Evolutionary conservation across 2,888 invertebrate species (phyloP), one percentile per base, ranked within the genome.

Genomic region (Nasonia oneida): DNA sequence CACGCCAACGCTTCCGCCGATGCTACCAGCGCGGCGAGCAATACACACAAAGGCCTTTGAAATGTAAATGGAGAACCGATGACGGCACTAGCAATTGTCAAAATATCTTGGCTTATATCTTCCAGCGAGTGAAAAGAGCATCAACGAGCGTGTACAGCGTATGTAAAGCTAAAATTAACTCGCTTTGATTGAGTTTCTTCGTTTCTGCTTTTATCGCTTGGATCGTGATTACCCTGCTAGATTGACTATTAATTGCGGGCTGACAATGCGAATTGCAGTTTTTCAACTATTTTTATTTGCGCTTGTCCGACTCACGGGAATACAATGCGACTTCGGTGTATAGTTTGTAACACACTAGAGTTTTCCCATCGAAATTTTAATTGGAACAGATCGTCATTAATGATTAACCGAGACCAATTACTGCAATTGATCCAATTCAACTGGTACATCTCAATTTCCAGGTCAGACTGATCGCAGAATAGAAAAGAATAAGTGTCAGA

Each of bases 21-120:
- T 47, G 47, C 47, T 61, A n/a, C 57, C 57, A 61, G 18, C 6
- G 1, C 64, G 15, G 42, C n/a, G 64, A 57, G 53, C 47, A 61
- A 8, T 61, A n/a, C 57, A 67, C 33, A 84, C 84, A 81, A 80
- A 81, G 80, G 18, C 84, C 70, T 84, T 84, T 84, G 57, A 84
- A 81, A 84, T 84, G 80, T 47, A 71, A 84, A 84, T 81, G 6
- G 37, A 15, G 23, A 75, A 33, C 50, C 64, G 79, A 70, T 79
- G 80, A 15, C 70, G 39, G 67, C 64, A 18, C 42, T 57, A n/a
- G 75, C 80, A 70, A 84, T 84, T 84, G 84, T 79, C 79, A 79
- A 84, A 84, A 84, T 84, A 84, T 67, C 64, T 73, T 50, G 50
- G 29, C 74, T 73, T 23, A 29, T 78, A 67, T 67, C 79, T 79